Percentiles rank a stretch among this genome's conserved stretches.
phyloP scores from a whole-genome alignment of 1,140 invertebrate genomes.

The Drosophila insularis region DNA sequence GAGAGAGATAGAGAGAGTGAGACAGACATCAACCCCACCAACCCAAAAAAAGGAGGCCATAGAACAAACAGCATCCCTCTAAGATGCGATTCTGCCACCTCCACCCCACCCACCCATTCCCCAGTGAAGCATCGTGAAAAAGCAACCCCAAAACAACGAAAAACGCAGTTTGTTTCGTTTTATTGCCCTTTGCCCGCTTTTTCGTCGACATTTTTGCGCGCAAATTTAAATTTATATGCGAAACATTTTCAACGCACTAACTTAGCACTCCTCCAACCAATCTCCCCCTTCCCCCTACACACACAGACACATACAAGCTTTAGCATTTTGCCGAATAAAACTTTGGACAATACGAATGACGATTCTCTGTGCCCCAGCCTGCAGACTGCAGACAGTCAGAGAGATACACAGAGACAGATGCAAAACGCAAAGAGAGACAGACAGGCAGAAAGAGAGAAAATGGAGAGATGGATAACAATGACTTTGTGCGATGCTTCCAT shows the following conservation, averaged over 20 bases:
- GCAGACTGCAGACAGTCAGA: constrained; percentile 39
- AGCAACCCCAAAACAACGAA: constrained; percentile 56
- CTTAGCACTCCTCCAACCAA: constrained; percentile 26
- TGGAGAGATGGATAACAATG: constrained; percentile 36
- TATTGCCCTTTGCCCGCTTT: constrained; percentile 45
- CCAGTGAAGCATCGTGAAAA: background rate
- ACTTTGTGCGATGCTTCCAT: constrained; percentile 45
- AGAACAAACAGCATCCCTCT: constrained; percentile 17
- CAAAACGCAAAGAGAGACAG: constrained; percentile 12
- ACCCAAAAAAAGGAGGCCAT: background rate
- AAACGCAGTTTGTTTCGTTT: constrained; percentile 61
- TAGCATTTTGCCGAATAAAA: constrained; percentile 33
- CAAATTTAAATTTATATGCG: constrained; percentile 75
- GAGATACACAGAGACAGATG: constrained; percentile 12
- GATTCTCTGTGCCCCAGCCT: constrained; percentile 37
- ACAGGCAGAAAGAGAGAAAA: constrained; percentile 20
- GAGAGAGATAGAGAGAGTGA: no score
- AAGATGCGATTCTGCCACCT: background rate
- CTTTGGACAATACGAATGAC: constrained; percentile 44
- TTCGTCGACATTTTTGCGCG: constrained; percentile 61
- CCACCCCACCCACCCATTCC: background rate
- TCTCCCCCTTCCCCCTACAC: background rate
- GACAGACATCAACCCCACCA: background rate
- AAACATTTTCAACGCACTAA: constrained; percentile 65
- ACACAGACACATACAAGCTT: background rate